Evolutionary conservation across 2,113 vertebrate genomes (phyloP).

Genomic region (Speoplatyrhinus poulsoni): DNA sequence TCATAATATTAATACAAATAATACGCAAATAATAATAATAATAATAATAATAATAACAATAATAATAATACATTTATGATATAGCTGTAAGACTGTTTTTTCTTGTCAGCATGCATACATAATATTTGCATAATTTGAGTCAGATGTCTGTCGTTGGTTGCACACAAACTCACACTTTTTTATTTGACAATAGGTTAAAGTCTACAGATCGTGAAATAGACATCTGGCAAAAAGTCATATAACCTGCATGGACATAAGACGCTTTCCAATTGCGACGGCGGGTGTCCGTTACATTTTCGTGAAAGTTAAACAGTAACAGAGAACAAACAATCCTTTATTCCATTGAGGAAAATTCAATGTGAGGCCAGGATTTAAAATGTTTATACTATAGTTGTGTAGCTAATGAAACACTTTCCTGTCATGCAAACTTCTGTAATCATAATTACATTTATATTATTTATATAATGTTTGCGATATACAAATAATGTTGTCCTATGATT

Average conservation of each 20-base stretch:
- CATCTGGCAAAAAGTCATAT: neutral
- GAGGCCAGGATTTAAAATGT: conserved; percentile 8
- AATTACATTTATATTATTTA: neutral
- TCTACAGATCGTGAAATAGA: conserved; percentile 45
- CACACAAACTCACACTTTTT: conserved; percentile 28
- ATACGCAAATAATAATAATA: neutral
- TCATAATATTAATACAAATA: neutral
- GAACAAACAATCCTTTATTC: conserved; percentile 56
- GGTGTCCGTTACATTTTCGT: conserved; percentile 25
- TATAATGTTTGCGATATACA: neutral
- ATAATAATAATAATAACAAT: neutral
- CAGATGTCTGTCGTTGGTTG: conserved; percentile 30
- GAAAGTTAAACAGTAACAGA: conserved; percentile 71
- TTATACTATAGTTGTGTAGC: no score
- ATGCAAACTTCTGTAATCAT: neutral
- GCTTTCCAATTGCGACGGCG: conserved; percentile 39
- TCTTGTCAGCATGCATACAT: neutral
- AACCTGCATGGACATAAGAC: conserved; percentile 58
- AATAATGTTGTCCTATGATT: no score
- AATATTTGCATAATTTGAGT: conserved; percentile 46
- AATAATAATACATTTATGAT: neutral
- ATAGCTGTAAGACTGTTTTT: no score
- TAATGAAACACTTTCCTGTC: no score
- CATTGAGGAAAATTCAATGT: conserved; percentile 47
- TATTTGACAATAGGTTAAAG: conserved; percentile 69